A percentile compares a stretch with the other conserved stretches of the same genome.
phyloP scores from a whole-genome alignment of 2,113 vertebrate genomes.

The Sminthopsis crassicaudata region DNA sequence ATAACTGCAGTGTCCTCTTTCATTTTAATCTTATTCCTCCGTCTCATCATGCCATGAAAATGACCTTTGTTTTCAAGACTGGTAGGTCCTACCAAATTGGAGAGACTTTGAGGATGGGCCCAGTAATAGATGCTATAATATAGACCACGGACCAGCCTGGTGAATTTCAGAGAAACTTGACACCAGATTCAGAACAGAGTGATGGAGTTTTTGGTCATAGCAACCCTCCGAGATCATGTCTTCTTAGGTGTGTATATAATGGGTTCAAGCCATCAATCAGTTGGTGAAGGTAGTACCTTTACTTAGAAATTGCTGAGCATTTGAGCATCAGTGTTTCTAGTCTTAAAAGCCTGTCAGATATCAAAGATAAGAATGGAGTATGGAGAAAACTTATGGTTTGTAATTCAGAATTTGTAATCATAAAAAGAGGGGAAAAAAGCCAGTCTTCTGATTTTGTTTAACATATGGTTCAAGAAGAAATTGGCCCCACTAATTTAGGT shows the following conservation, averaged over 20 bases:
- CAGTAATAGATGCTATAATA: neutral
- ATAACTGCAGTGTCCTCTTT: neutral
- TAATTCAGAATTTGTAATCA: neutral
- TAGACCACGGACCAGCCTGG: neutral
- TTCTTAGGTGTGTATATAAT: neutral
- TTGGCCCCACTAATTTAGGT: neutral
- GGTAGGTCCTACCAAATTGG: neutral
- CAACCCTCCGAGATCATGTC: neutral
- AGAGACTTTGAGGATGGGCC: neutral
- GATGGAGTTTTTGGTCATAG: neutral
- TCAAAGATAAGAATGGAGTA: neutral
- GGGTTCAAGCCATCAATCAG: neutral
- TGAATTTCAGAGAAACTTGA: neutral
- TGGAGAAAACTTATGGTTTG: neutral
- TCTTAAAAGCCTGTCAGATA: neutral
- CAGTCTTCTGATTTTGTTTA: neutral
- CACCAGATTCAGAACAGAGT: neutral
- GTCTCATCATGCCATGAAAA: neutral
- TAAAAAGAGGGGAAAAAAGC: neutral
- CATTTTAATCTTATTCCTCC: neutral
- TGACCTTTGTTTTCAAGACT: neutral
- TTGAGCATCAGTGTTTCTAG: neutral
- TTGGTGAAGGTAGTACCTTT: neutral
- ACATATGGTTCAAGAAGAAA: neutral
- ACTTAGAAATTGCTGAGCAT: neutral